Evolutionary conservation across 2,888 invertebrate species (phyloP), one percentile per base, ranked within the genome.

Genomic region (Sussaba pulchella): DNA sequence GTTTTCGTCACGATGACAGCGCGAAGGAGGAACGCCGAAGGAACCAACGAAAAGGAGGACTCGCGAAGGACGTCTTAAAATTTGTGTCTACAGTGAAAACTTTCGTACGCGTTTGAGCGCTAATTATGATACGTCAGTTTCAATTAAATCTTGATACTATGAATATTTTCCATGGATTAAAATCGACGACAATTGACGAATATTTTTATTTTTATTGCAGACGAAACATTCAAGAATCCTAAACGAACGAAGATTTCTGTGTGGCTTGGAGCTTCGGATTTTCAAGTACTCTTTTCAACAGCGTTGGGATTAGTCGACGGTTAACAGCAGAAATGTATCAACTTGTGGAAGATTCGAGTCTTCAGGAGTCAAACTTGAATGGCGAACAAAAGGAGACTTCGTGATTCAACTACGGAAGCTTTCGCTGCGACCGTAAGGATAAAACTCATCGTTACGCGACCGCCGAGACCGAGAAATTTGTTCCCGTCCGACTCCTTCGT

Each of bases 1-100:
- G 52, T 5, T 14, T 54, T 54, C 8, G n/a, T 26, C 52, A 26
- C 24, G 26, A 54, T 26, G 26, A 52, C 52, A 52, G 21, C 52
- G 2, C 24, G 24, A 21, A 52, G 10, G 24, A 52, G 52, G 12
- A 21, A 52, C 14, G 52, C 24, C 14, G 24, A 24, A 24, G 24
- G 21, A 52, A 10, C 12, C n/a, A 52, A 52, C 24, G n/a, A n/a
- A n/a, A 24, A 21, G 52, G 19, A 12, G 24, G 24, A 52, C 0
- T 21, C 52, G n/a, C 26, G 6, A 26, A 26, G 26, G 24, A 1
- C 1, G 5, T 1, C 26, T 54, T 26, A 0, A 24, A n/a, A 26
- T 54, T 54, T 24, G 10, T 10, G 4, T 12, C n/a, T n/a, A 52
- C 8, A 52, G 24, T 52, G 1, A n/a, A 52, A 24, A 6, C n/a